A percentile compares a stretch with the other conserved stretches of the same genome.
phyloP scores from a whole-genome alignment of 1,140 invertebrate species.

The Eriocheir sinensis region DNA sequence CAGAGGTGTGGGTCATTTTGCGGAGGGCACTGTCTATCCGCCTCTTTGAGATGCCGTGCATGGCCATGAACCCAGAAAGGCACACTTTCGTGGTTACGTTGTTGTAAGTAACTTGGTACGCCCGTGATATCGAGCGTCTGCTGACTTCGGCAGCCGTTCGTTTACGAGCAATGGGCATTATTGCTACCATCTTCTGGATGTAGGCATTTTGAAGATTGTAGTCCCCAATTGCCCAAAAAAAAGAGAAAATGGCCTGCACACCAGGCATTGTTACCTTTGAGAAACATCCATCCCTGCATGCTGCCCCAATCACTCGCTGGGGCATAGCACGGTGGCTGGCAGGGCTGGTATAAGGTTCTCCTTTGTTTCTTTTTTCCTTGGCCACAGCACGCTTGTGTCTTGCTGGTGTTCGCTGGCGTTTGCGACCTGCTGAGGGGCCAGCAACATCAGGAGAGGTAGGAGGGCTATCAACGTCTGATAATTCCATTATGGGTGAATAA shows the following conservation, averaged over 20 bases:
- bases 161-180: not conserved
- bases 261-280: conserved; percentile 1
- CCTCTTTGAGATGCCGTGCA: not conserved
- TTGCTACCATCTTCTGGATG: conserved; percentile 15
- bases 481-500: too few relatives aligned
- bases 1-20: not conserved
- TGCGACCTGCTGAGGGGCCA: too few relatives aligned
- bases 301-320: not conserved
- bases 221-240: not conserved
- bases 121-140: conserved; percentile 9
- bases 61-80: not conserved
- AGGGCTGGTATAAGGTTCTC: not conserved
- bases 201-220: conserved; percentile 49
- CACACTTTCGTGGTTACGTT: not conserved
- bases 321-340: not conserved
- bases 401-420: too few relatives aligned
- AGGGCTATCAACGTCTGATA: too few relatives aligned
- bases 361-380: not conserved
- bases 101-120: not conserved
- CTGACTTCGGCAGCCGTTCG: not conserved
- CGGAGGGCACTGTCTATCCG: not conserved
- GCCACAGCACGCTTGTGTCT: not conserved
- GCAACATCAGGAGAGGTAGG: too few relatives aligned
- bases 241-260: not conserved
- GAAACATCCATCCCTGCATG: conserved; percentile 10